Percentiles rank a stretch among this genome's conserved stretches.
These are phyloP conservation scores for Percopsis omiscomaycus DNA, from an alignment of 2,797 vertebrate species.

Conservation along the genomic window DNA sequence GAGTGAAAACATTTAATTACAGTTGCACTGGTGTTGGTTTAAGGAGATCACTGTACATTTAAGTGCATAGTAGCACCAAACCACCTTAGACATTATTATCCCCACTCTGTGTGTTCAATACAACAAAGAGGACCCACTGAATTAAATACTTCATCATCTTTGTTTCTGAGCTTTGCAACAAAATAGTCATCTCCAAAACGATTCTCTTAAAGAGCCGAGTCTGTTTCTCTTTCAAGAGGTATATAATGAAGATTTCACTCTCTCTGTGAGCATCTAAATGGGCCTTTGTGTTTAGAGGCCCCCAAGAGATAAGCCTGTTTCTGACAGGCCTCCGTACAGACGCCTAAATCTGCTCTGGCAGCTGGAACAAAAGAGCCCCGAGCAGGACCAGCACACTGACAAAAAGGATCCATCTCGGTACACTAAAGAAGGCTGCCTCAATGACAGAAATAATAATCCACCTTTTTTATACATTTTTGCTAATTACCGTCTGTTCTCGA, in stretches of 20 bases:
- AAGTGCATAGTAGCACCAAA: background rate
- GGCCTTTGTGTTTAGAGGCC: conserved; percentile 73
- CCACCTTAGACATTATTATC: background rate
- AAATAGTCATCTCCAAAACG: conserved; percentile 55
- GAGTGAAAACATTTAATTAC: background rate
- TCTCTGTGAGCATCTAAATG: conserved; percentile 66
- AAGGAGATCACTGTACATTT: background rate
- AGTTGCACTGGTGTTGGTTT: background rate
- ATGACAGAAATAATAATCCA: conserved; percentile 55
- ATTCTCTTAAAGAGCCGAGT: conserved; percentile 54
- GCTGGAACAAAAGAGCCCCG: conserved; percentile 73
- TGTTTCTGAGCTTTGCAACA: conserved; percentile 31
- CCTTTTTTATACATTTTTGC: conserved; percentile 27
- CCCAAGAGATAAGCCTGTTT: conserved; percentile 77
- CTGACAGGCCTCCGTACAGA: conserved; percentile 74
- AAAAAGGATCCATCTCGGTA: conserved; percentile 51
- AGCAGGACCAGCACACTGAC: conserved; percentile 53
- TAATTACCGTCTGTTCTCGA: conserved; percentile 5
- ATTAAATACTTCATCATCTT: conserved; percentile 19
- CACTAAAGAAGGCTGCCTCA: conserved; percentile 39
- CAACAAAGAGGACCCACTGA: conserved; percentile 25
- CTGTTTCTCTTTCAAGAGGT: conserved; percentile 60
- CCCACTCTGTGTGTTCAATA: background rate
- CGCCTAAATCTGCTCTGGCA: conserved; percentile 76
- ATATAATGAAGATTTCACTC: conserved; percentile 78